These are phyloP conservation scores for Apantesis nais DNA, from an alignment of 2,888 invertebrate species.

Conservation along the genomic window DNA sequence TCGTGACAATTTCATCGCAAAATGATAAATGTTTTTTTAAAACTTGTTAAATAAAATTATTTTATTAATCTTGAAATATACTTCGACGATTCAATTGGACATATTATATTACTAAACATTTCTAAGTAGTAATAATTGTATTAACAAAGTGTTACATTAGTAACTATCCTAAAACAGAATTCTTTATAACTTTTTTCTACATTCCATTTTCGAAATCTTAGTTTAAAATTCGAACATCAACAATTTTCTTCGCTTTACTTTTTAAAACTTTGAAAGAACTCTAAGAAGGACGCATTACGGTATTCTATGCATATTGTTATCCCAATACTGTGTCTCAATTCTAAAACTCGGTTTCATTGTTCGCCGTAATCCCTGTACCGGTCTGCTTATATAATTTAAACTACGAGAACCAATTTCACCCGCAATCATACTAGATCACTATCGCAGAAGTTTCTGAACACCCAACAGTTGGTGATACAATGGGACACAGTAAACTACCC, in stretches of 20 bases:
- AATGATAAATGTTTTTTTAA: slow-evolving; percentile 5
- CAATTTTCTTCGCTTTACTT: background rate
- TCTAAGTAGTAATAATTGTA: slow-evolving; percentile 15
- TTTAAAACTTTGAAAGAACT: background rate
- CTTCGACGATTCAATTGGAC: slow-evolving; percentile 22
- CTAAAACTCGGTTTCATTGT: slow-evolving; percentile 11
- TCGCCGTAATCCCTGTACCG: slow-evolving; percentile 5
- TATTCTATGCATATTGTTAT: background rate
- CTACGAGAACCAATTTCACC: slow-evolving; percentile 40
- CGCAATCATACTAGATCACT: slow-evolving; percentile 46
- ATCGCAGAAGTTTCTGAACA: slow-evolving; percentile 43
- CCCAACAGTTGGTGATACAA: slow-evolving; percentile 48
- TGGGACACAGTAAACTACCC: slow-evolving; percentile 54
- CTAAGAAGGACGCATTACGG: background rate
- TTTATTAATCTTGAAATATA: slow-evolving; percentile 1
- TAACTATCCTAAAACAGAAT: background rate
- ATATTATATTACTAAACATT: slow-evolving; percentile 20
- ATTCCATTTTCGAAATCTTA: background rate
- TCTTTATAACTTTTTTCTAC: background rate
- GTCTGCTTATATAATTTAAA: slow-evolving; percentile 35
- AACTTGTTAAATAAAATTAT: background rate
- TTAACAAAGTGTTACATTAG: slow-evolving; percentile 20
- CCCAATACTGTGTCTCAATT: background rate
- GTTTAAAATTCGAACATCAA: background rate
- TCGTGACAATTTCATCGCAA: background rate